phyloP scores from a whole-genome alignment of 1,140 invertebrate species.

The Lysiphlebus fabarum region DNA sequence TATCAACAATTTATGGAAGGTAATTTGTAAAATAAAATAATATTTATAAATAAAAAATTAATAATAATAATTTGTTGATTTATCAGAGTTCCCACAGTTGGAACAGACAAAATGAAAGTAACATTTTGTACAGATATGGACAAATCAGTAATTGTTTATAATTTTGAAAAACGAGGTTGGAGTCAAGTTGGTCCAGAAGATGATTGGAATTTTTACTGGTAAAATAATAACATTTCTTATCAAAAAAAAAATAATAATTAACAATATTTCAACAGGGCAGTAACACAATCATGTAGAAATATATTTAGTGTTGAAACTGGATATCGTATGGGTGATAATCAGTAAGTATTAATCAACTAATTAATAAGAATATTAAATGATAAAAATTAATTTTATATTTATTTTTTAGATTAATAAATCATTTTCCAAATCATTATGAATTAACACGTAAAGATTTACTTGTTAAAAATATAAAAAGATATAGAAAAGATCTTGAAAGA shows the following conservation, averaged over 20 bases:
- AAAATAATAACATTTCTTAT: constrained; percentile 23
- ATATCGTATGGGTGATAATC: constrained; percentile 87
- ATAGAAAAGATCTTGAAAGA: constrained; percentile 85
- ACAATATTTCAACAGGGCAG: constrained; percentile 67
- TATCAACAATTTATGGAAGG: constrained; percentile 49
- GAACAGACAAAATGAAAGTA: constrained; percentile 59
- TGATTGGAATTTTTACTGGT: constrained; percentile 97
- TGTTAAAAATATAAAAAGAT: constrained; percentile 94
- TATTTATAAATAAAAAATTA: neutral
- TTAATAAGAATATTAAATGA: constrained; percentile 34
- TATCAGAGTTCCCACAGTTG: constrained; percentile 38
- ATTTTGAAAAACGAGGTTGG: constrained; percentile 93
- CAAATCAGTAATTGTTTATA: constrained; percentile 90
- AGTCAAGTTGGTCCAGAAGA: constrained; percentile 85
- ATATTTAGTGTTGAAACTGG: constrained; percentile 91
- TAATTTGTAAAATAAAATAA: constrained; percentile 30
- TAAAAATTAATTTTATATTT: constrained; percentile 15
- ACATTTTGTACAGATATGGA: constrained; percentile 90
- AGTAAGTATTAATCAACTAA: constrained; percentile 58
- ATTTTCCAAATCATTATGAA: constrained; percentile 94
- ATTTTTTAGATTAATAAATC: constrained; percentile 72
- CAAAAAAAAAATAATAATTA: constrained; percentile 20
- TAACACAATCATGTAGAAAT: constrained; percentile 82
- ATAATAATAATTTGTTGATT: constrained; percentile 1
- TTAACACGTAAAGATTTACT: constrained; percentile 90